phyloP scores from a whole-genome alignment of 2,888 invertebrate genomes.

The Nomada fabriciana region DNA sequence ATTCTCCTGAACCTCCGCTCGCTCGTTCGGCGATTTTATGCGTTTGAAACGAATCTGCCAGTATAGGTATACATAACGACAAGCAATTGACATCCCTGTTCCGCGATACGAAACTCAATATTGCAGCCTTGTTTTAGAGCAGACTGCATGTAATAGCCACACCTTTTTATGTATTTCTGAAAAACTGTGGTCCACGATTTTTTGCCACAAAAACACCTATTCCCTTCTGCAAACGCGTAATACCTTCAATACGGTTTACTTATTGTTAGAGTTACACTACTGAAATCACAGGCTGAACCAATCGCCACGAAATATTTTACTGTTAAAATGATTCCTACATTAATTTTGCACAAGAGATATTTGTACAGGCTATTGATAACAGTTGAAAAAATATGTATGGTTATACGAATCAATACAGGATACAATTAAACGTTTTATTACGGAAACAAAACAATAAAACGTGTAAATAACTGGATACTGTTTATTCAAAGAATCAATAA shows the following conservation, averaged over 20 bases:
- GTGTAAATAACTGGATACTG: no score
- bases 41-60: background rate
- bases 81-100: background rate
- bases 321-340: background rate
- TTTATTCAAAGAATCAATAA: no score
- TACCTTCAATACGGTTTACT: constrained; percentile 17
- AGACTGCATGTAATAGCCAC: background rate
- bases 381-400: no score
- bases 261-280: no score
- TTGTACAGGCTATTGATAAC: no score
- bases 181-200: no score
- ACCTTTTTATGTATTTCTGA: background rate
- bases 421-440: no score
- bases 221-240: background rate
- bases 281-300: background rate
- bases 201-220: no score
- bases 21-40: background rate
- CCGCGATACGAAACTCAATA: constrained; percentile 3
- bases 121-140: constrained; percentile 12
- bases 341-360: no score
- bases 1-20: background rate
- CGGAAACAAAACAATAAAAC: no score
- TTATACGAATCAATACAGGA: no score
- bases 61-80: background rate
- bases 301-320: background rate